Base-by-base conservation (phyloP, 2,797 vertebrate genomes). In the Anguilla anguilla region DNA sequence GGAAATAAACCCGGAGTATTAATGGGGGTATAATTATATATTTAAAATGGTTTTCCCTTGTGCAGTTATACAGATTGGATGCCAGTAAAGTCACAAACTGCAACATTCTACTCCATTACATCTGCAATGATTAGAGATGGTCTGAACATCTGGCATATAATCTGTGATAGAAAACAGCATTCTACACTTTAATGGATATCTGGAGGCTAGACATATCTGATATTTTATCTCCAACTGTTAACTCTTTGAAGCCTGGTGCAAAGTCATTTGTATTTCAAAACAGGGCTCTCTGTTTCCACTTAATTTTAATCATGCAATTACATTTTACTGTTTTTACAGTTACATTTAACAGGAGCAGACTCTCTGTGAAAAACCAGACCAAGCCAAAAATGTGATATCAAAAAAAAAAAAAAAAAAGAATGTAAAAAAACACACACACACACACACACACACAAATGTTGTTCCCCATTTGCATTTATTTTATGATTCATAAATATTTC, bases 61-160 rank as follows among this genome's bases (percentile, higher is more conserved):
- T 96, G 97, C 97, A 94, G 97, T 95, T 82, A 96, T 96, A 96
- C 96, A 97, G 97, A 97, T 97, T 97, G 96, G 96, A 97, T 97
- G 97, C 97, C 97, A 97, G 97, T 95, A 95, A 97, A 98, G 97
- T 97, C 97, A 96, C 97, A 97, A 98, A 98, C 97, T 97, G 97
- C 97, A 96, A 97, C 97, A 98, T 98, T 98, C 97, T 97, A 97
- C 97, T 96, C 97, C 98, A 98, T 99, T 98, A 98, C 98, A 97
- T 98, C 98, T 97, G 97, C 97, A 98, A 98, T 98, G 98, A 98
- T 97, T 97, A 97, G 97, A 97, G 97, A 97, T 97, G 96, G 96
- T 95, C 96, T 97, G 97, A 98, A 99, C 98, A 99, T 98, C 98
- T 98, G 98, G 97, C 96, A 96, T 97, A 97, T 97, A 96, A 97